Base-by-base conservation (phyloP, 1,140 invertebrate species). In the Polypedilum vanderplanki region DNA sequence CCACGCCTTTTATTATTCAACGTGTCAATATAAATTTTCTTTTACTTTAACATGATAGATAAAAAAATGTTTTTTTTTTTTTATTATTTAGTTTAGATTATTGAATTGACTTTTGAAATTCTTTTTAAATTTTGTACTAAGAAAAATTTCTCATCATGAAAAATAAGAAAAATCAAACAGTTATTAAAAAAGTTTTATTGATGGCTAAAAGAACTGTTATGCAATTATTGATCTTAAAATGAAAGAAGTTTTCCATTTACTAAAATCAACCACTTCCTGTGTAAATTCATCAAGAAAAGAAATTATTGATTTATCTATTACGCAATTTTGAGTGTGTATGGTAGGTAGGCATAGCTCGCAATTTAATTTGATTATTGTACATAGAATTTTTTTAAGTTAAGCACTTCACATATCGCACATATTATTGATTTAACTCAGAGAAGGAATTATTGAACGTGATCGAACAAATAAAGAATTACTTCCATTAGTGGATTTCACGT, bases 231-330 rank as follows among this genome's bases (percentile, higher is more conserved):
- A 57, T 57, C 12, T 57, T 57, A 12, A n/a, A n/a, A 57, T n/a
- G n/a, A 57, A 57, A 46, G 15, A 46, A 57, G 15, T n/a, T 33
- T 33, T 57, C 46, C 46, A 57, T 57, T 57, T 57, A 57, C 46
- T 57, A 57, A 57, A 57, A 57, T 57, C 46, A 57, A 57, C 46
- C 46, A 57, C 46, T 57, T 57, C 46, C 46, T 57, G 46, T n/a
- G 46, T 57, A 57, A 57, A 57, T 57, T n/a, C 24, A 33, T 33
- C 2, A 33, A 33, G 24, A 33, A 33, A 33, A 33, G 1, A 33
- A 33, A 33, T 33, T 33, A 33, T 33, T 33, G 24, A 33, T 33
- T 33, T 33, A 33, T 33, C 24, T 33, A 33, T 33, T 33, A 33
- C 24, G 24, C 24, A 33, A 33, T n/a, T 57, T 57, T 15, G 12